phyloP scores from a whole-genome alignment of 2,113 vertebrate species.

The Takifugu bimaculatus region DNA sequence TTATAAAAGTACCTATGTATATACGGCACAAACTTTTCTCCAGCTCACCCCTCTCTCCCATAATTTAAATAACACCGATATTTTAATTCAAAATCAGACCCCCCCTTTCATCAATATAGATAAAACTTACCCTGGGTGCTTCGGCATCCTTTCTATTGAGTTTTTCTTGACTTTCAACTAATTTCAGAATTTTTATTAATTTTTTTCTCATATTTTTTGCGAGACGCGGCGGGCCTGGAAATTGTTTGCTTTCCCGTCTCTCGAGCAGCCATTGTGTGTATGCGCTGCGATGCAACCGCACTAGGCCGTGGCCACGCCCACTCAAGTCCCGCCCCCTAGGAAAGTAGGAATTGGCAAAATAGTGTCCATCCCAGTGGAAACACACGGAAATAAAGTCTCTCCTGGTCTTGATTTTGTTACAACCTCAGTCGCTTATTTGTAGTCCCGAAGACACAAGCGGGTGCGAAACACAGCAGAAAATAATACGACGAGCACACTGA shows the following conservation, averaged over 20 bases:
- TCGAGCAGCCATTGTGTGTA: slow-evolving; percentile 99
- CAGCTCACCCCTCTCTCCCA: slow-evolving; percentile 84
- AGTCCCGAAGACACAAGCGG: slow-evolving; percentile 21
- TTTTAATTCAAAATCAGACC: slow-evolving; percentile 87
- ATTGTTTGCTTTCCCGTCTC: slow-evolving; percentile 99
- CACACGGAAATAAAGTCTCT: slow-evolving; percentile 24
- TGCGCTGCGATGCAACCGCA: slow-evolving; percentile 95
- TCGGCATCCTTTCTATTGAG: slow-evolving; percentile 92
- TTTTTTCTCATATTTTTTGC: slow-evolving; percentile 99
- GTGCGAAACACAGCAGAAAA: not conserved
- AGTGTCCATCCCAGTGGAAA: slow-evolving; percentile 39
- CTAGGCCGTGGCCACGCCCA: slow-evolving; percentile 74
- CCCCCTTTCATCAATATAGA: slow-evolving; percentile 78
- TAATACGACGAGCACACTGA: slow-evolving; percentile 46
- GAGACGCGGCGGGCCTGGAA: slow-evolving; percentile 98
- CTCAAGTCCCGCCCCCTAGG: slow-evolving; percentile 59
- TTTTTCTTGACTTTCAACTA: slow-evolving; percentile 95
- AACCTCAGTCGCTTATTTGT: slow-evolving; percentile 48
- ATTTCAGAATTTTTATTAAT: slow-evolving; percentile 97
- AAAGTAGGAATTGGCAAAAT: slow-evolving; percentile 38
- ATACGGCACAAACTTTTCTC: slow-evolving; percentile 83
- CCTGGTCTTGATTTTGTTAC: slow-evolving; percentile 29
- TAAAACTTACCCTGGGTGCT: slow-evolving; percentile 92
- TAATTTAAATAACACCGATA: slow-evolving; percentile 99
- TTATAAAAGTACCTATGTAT: slow-evolving; percentile 14